Evolutionary conservation across 2,113 vertebrate species (phyloP), one percentile per base, ranked within the genome.

Genomic region (Noturus placidus): DNA sequence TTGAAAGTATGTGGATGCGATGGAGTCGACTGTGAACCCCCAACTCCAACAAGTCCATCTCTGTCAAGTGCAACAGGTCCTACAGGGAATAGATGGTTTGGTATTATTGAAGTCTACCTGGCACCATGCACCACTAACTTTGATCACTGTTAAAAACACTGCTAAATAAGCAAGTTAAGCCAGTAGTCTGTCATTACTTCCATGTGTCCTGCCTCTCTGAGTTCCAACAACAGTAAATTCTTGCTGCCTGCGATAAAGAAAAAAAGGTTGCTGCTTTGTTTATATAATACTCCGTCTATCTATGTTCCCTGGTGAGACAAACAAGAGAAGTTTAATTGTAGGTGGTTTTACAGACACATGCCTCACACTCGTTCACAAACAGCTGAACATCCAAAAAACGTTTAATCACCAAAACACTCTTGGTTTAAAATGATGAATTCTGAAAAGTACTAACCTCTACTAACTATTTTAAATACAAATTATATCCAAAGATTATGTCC

Each of bases 11-110:
- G 84, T 94, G 92, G 83, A 94, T 91, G 69, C 89, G 84, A 89
- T 96, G 95, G 42, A 94, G 91, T 87, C 92, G 92, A 89, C 95
- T 96, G 91, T 95, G 90, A 92, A 95, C 90, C 52, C 94, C 95
- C 14, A 95, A 90, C 91, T 95, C 93, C 92, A 94, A 77, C 22
- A 97, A 93, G 90, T 96, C 94, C 81, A 80, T 90, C 82, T 97
- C 94, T 3, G 93, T 95, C 82, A 96, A 88, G 70, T 94, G 91
- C 82, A 96, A 81, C 89, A 96, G 92, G 86, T 97, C 95, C 95
- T 97, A 88, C 8, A 86, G 35, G 91, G 92, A 91, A 90, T 14
- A 76, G 61, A 63, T 76, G 42, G 38, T 72, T 50, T 61, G 10
- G 14, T 33, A 52, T 61, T 87, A 74, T 20, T 74, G 57, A 50